These are phyloP conservation scores for Onychostoma macrolepis DNA, from an alignment of 2,113 vertebrate genomes.

Conservation along the genomic window DNA sequence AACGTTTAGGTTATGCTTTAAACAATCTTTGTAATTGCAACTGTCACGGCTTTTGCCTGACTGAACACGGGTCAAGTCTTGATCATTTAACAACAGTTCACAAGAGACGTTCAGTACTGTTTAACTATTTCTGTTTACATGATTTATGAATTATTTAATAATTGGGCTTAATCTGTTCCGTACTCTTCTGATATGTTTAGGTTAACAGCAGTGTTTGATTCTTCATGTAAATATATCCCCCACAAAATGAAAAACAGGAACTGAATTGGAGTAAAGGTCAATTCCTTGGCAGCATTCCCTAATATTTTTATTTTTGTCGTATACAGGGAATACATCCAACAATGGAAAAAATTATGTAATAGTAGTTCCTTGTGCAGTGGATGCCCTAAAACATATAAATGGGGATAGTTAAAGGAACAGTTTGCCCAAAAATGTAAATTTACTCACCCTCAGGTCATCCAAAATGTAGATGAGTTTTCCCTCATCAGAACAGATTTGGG, in stretches of 20 bases:
- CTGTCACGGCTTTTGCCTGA: neutral
- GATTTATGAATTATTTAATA: neutral
- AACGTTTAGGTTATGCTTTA: neutral
- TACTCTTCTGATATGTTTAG: slow-evolving; percentile 10
- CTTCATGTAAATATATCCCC: neutral
- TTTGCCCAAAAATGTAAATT: neutral
- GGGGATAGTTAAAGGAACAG: neutral
- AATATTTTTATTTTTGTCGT: neutral
- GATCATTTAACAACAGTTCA: neutral
- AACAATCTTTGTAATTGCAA: neutral
- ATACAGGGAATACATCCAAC: neutral
- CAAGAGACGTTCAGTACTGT: neutral
- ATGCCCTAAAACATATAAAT: neutral
- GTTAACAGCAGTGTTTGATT: neutral
- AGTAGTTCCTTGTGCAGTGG: neutral
- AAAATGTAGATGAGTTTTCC: neutral
- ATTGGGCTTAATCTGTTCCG: neutral
- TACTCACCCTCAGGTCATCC: neutral
- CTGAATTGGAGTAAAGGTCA: neutral
- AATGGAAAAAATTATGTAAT: neutral
- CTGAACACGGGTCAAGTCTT: neutral
- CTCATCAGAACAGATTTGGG: neutral
- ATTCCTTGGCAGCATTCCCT: neutral
- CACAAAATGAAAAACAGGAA: neutral
- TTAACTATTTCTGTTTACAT: neutral